Percentiles rank a stretch among this genome's conserved stretches.
Evolutionary conservation across 2,888 invertebrate species (phyloP).

Genomic region (Anthrax anthrax): DNA sequence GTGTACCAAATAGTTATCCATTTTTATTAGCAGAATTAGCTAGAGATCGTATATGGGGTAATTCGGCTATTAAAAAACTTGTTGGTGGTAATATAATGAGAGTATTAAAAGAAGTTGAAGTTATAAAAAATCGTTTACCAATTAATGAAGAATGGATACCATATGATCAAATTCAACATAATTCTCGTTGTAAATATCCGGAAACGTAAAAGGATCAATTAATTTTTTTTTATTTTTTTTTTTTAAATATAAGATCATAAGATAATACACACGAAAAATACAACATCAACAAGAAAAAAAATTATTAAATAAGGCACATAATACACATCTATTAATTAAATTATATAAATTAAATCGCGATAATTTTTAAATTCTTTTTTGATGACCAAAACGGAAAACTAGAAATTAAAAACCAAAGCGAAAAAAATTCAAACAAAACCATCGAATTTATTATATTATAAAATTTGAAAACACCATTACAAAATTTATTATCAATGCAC

Average conservation of each 20-base stretch:
- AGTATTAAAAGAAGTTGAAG: slow-evolving; percentile 39
- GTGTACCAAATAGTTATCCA: slow-evolving; percentile 39
- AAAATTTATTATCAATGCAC: too few relatives aligned
- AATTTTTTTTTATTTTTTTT: too few relatives aligned
- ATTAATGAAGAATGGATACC: slow-evolving; percentile 42
- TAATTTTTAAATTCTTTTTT: background rate
- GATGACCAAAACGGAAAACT: background rate
- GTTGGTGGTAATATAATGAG: slow-evolving; percentile 44
- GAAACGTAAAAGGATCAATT: slow-evolving; percentile 23
- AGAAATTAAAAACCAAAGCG: background rate
- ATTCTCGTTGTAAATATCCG: slow-evolving; percentile 40
- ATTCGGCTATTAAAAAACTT: slow-evolving; percentile 43
- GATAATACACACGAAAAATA: too few relatives aligned
- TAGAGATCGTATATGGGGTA: slow-evolving; percentile 43
- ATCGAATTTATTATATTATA: background rate
- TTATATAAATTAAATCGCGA: background rate
- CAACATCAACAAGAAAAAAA: too few relatives aligned
- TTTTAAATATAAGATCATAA: too few relatives aligned
- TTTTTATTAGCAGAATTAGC: slow-evolving; percentile 46
- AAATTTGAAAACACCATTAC: too few relatives aligned
- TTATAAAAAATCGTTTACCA: slow-evolving; percentile 33
- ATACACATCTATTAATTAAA: too few relatives aligned
- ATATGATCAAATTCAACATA: slow-evolving; percentile 38
- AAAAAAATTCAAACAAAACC: background rate
- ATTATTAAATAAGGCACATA: too few relatives aligned